Evolutionary conservation across 1,140 invertebrate genomes (phyloP), one percentile per base, ranked within the genome.

Genomic region (Neodiprion fabricii): DNA sequence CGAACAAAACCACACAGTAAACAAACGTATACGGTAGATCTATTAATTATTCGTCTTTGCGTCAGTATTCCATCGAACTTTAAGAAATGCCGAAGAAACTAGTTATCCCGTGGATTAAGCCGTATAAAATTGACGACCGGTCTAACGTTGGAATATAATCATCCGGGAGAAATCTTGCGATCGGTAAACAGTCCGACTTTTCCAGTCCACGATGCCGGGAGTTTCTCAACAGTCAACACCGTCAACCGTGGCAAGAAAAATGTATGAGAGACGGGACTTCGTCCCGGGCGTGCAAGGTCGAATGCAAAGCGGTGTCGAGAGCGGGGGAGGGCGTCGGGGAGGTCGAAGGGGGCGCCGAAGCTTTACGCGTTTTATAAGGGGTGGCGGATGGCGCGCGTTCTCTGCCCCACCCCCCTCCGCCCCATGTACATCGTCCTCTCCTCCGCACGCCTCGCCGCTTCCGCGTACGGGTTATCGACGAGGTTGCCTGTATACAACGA

Each of bases 301-400:
- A 61, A 61, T 61, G 53, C 53, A 61, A 61, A 61, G 53, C 53
- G 53, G 53, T 61, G 53, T 61, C 53, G 53, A 61, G 53, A 61
- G 53, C 53, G 53, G 5, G 53, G 9, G 53, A 14, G 53, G 28
- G 28, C 2, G 28, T 40, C 28, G 28, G 28, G 28, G 28, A 40
- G 28, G 28, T 40, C 28, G 28, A 40, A 40, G 28, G 28, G 28
- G 28, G 28, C 5, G 28, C 28, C 0, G 53, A 61, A 3, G 53
- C 11, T 11, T 61, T 61, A 61, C 53, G 53, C 53, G 53, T 61
- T 61, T 61, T 61, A 61, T 61, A 61, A 5, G 53, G 53, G 53
- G 53, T 61, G 53, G 53, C 53, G 53, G 53, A 61, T 61, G 53
- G 53, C 53, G 53, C 53, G n/a, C 53, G 53, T 12, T 4, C 53